These are phyloP conservation scores for Pasiphila rectangulata DNA, from an alignment of 2,888 invertebrate species.

Conservation along the genomic window DNA sequence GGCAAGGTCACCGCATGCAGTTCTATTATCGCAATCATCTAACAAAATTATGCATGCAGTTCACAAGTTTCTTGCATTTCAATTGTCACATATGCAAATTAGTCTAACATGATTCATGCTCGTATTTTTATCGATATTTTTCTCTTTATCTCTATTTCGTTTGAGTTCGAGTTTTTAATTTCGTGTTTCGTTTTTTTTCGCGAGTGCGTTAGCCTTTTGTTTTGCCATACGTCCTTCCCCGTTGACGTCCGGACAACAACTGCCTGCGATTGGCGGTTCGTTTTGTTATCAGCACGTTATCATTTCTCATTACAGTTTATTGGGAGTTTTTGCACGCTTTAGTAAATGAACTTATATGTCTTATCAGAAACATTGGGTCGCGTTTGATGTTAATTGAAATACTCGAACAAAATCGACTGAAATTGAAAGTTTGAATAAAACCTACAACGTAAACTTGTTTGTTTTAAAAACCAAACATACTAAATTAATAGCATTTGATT, in stretches of 20 bases:
- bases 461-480: too few species aligned
- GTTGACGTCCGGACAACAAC: slow-evolving; percentile 65
- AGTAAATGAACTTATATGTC: slow-evolving; percentile 38
- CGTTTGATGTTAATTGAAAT: slow-evolving; percentile 12
- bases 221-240: slow-evolving; percentile 54
- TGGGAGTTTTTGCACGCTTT: slow-evolving; percentile 38
- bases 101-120: slow-evolving; percentile 32
- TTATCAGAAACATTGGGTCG: slow-evolving; percentile 32
- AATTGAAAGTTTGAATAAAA: not conserved
- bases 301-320: slow-evolving; percentile 45
- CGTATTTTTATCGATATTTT: slow-evolving; percentile 6
- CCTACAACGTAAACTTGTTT: too few species aligned
- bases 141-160: slow-evolving; percentile 24
- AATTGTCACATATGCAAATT: slow-evolving; percentile 10
- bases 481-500: too few species aligned
- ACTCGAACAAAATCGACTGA: not conserved
- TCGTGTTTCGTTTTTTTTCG: slow-evolving; percentile 59
- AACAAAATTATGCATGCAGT: slow-evolving; percentile 65
- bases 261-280: slow-evolving; percentile 45
- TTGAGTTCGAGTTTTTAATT: slow-evolving; percentile 46
- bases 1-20: slow-evolving; percentile 63
- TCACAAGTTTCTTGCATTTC: slow-evolving; percentile 46
- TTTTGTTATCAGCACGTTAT: slow-evolving; percentile 58
- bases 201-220: slow-evolving; percentile 40
- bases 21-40: slow-evolving; percentile 55